phyloP scores from a whole-genome alignment of 2,797 vertebrate genomes.

The Fratercula arctica region DNA sequence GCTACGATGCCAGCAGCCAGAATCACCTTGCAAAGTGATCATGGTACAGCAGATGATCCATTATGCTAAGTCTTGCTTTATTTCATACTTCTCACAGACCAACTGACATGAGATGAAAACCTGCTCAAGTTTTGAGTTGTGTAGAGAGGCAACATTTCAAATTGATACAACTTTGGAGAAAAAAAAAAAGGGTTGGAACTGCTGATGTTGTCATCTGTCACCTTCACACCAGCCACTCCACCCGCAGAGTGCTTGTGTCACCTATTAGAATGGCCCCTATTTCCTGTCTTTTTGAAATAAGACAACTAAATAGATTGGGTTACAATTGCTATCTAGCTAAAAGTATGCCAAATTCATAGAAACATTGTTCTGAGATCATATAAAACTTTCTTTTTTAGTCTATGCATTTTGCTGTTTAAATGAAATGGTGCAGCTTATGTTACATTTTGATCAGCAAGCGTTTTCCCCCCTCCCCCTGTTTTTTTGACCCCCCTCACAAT shows the following conservation, averaged over 20 bases:
- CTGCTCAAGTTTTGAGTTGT: not conserved
- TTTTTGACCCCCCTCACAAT: not conserved
- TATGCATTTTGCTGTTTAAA: not conserved
- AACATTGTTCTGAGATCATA: not conserved
- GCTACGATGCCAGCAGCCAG: not conserved
- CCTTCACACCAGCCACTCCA: not conserved
- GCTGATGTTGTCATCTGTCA: not conserved
- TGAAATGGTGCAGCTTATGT: not conserved
- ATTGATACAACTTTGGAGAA: not conserved
- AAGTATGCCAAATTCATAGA: not conserved
- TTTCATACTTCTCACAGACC: not conserved
- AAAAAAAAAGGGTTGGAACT: not conserved
- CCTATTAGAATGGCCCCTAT: not conserved
- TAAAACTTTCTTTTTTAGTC: not conserved
- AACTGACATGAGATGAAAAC: not conserved
- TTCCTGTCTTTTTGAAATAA: not conserved
- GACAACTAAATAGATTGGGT: not conserved
- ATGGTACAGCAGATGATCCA: not conserved
- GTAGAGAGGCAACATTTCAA: not conserved
- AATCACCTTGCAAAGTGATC: not conserved
- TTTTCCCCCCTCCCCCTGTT: not conserved
- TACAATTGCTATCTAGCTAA: not conserved
- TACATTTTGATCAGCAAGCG: slow-evolving; percentile 2
- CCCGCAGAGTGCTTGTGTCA: not conserved
- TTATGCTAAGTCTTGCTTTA: not conserved